Evolutionary conservation across 2,113 vertebrate genomes (phyloP).

Genomic region (Misgurnus anguillicaudatus): DNA sequence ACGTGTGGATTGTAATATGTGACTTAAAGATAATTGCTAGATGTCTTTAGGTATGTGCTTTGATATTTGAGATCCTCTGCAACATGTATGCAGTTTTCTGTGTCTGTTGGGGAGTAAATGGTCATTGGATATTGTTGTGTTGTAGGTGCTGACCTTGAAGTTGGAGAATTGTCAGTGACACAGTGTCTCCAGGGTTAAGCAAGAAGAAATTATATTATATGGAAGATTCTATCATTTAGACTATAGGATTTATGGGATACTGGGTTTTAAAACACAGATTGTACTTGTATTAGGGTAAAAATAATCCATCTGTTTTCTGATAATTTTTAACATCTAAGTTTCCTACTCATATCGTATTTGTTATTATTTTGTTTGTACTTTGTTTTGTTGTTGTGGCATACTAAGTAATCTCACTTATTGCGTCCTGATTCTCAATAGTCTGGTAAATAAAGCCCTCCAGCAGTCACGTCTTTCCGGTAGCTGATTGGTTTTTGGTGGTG

Average conservation of each 20-base stretch:
- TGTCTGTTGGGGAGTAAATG: not conserved
- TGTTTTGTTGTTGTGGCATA: not conserved
- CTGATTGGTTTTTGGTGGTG: conserved; percentile 20
- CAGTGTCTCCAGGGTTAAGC: conserved; percentile 2
- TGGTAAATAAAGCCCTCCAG: not conserved
- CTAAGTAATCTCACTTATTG: conserved; percentile 5
- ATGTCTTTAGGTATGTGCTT: not conserved
- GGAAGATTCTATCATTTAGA: not conserved
- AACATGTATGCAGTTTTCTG: not conserved
- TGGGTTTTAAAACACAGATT: not conserved
- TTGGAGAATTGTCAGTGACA: not conserved
- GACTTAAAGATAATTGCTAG: not conserved
- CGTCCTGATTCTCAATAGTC: conserved; percentile 1
- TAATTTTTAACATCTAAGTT: not conserved
- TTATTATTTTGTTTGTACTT: not conserved
- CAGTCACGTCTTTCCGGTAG: conserved; percentile 9
- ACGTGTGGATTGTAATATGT: conserved; percentile 14
- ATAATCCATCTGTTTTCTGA: not conserved
- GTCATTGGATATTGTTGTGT: not conserved
- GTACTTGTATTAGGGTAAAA: not conserved
- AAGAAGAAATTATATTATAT: not conserved
- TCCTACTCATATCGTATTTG: not conserved
- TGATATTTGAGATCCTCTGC: not conserved
- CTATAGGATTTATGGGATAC: not conserved
- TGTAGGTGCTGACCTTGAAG: not conserved